phyloP scores from a whole-genome alignment of 2,797 vertebrate species.

The Sciaenops ocellatus region DNA sequence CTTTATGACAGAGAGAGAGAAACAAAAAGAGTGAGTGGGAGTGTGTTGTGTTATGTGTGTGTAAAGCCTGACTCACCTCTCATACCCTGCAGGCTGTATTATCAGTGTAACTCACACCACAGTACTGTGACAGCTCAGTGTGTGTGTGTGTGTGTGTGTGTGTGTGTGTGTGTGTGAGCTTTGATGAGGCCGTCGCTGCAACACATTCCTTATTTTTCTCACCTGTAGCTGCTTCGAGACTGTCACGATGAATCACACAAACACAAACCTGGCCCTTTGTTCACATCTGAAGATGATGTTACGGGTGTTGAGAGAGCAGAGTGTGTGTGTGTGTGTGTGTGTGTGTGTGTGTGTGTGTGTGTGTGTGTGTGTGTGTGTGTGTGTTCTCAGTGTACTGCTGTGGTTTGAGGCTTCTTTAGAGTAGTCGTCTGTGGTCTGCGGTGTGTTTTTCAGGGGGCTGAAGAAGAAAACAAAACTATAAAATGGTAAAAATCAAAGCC shows the following conservation, averaged over 20 bases:
- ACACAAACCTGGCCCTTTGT: constrained; percentile 35
- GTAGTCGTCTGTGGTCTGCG: no score
- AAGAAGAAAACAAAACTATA: no score
- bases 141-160: constrained; percentile 29
- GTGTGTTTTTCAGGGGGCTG: no score
- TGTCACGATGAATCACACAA: constrained; percentile 43
- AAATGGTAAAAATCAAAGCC: no score
- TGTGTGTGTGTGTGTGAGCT: constrained; percentile 38
- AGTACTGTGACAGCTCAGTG: constrained; percentile 26
- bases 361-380: background rate
- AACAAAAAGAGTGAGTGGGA: constrained; percentile 48
- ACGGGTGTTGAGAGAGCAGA: background rate
- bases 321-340: background rate
- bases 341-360: background rate
- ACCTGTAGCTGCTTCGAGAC: constrained; percentile 2
- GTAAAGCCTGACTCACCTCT: constrained; percentile 66
- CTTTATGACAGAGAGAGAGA: constrained; percentile 38
- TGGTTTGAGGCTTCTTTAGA: no score
- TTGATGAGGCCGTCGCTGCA: constrained; percentile 30
- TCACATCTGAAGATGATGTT: constrained; percentile 28
- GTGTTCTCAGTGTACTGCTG: background rate
- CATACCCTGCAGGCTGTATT: constrained; percentile 47
- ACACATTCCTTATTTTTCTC: constrained; percentile 39
- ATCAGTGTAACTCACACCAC: constrained; percentile 64
- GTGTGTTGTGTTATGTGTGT: constrained; percentile 35